Evolutionary conservation across 1,140 invertebrate genomes (phyloP).

Genomic region (Bombus soroeensis): DNA sequence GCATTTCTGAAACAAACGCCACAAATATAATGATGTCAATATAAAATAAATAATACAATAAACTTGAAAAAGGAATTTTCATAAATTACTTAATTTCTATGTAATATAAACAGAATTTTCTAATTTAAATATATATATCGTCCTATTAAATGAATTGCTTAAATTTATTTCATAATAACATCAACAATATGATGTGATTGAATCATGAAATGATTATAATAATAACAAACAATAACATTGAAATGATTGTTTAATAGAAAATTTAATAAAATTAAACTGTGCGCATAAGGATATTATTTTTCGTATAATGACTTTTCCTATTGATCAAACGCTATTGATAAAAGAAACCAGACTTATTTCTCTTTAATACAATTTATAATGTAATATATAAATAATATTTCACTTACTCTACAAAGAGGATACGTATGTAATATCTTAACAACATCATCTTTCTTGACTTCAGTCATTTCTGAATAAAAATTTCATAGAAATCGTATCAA

Average conservation of each 20-base stretch:
- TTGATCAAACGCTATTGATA: conserved; percentile 42
- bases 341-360: conserved; percentile 4
- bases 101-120: neutral
- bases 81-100: no score
- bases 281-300: neutral
- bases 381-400: neutral
- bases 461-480: conserved; percentile 73
- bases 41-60: neutral
- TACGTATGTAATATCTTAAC: conserved; percentile 81
- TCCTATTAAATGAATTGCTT: neutral
- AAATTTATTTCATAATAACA: neutral
- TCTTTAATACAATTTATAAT: neutral
- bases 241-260: conserved; percentile 1
- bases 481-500: conserved; percentile 35
- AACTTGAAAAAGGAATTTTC: neutral
- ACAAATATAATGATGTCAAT: neutral
- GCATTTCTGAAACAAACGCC: conserved; percentile 86
- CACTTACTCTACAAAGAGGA: conserved; percentile 80
- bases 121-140: neutral
- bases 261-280: neutral
- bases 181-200: neutral
- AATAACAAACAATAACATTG: neutral
- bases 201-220: neutral
- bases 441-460: conserved; percentile 80
- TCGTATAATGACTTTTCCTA: conserved; percentile 17